These are phyloP conservation scores for Dendrolimus kikuchii DNA, from an alignment of 1,140 invertebrate genomes.

Conservation along the genomic window DNA sequence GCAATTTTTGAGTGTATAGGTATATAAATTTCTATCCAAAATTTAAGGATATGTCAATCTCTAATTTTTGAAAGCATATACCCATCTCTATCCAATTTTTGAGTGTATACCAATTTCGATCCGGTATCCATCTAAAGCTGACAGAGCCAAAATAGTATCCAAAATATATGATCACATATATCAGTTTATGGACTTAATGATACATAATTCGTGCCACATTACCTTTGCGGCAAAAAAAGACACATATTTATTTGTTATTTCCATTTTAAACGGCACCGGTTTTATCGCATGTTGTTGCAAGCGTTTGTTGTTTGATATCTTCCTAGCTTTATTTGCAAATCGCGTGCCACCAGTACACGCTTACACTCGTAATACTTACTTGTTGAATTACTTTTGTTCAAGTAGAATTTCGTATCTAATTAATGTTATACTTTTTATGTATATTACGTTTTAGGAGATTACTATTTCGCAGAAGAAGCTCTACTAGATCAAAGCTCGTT, in stretches of 20 bases:
- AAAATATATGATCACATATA: not conserved
- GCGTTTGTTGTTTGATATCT: constrained; percentile 59
- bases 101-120: too few relatives aligned
- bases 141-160: too few relatives aligned
- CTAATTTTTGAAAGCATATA: too few relatives aligned
- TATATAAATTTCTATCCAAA: too few relatives aligned
- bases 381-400: constrained; percentile 60
- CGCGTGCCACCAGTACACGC: constrained; percentile 49
- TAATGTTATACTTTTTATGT: constrained; percentile 22
- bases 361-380: constrained; percentile 56
- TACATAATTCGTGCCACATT: constrained; percentile 21
- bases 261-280: constrained; percentile 49
- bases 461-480: too few relatives aligned
- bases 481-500: too few relatives aligned
- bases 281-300: constrained; percentile 58
- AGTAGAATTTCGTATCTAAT: constrained; percentile 39
- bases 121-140: too few relatives aligned
- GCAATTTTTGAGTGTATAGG: too few relatives aligned
- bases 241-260: constrained; percentile 52
- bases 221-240: constrained; percentile 29
- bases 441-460: not conserved
- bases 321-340: constrained; percentile 66
- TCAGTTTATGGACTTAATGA: constrained; percentile 25
- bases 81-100: too few relatives aligned
- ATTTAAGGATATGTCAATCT: too few relatives aligned